Evolutionary conservation across 1,140 invertebrate genomes (phyloP).

Genomic region (Rhopalosiphum maidis): DNA sequence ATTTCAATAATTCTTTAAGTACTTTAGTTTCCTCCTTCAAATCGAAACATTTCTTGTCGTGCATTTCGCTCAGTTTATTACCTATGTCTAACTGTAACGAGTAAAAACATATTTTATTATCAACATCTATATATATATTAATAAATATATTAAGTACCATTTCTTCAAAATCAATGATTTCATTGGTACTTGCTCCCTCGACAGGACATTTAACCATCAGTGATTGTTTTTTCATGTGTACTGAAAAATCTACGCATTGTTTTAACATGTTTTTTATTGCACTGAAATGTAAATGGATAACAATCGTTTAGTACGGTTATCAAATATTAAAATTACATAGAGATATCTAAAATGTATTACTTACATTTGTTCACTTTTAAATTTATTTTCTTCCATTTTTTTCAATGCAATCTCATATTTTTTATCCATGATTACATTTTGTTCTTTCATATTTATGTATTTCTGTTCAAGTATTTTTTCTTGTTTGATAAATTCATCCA

Average conservation of each 20-base stretch:
- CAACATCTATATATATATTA: not conserved
- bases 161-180: not conserved
- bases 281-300: not conserved
- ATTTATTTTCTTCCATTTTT: not conserved
- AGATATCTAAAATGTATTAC: no score
- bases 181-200: not conserved
- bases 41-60: not conserved
- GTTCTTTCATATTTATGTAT: not conserved
- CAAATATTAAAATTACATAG: not conserved
- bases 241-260: not conserved
- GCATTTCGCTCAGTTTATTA: not conserved
- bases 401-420: not conserved
- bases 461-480: not conserved
- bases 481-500: constrained; percentile 18
- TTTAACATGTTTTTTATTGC: not conserved
- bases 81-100: not conserved
- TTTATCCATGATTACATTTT: not conserved
- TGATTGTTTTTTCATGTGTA: constrained; percentile 11
- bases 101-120: not conserved
- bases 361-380: not conserved
- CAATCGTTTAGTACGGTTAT: not conserved
- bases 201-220: not conserved
- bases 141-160: not conserved
- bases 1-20: not conserved
- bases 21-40: not conserved